These are phyloP conservation scores for Xanthorhoe designata DNA, from an alignment of 2,888 invertebrate genomes.

Conservation along the genomic window DNA sequence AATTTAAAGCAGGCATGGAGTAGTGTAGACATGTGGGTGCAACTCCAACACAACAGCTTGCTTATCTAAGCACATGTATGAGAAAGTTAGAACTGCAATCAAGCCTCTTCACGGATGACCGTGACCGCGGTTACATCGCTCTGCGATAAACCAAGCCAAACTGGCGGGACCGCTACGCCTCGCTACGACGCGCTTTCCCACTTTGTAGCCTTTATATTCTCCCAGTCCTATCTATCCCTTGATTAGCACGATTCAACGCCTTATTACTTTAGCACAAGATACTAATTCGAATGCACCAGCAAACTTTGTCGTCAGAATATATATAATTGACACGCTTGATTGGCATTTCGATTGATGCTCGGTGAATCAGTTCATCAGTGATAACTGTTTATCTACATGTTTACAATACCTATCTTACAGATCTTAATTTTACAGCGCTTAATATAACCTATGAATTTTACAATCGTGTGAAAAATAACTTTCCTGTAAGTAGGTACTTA, in stretches of 20 bases:
- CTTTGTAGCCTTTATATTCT: slow-evolving; percentile 37
- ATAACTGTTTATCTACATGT: slow-evolving; percentile 12
- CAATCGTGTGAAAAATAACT: not conserved
- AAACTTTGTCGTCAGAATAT: slow-evolving; percentile 39
- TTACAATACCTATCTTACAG: not conserved
- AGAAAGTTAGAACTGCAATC: slow-evolving; percentile 56
- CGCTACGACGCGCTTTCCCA: slow-evolving; percentile 46
- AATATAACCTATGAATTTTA: not conserved
- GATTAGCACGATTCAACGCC: slow-evolving; percentile 46
- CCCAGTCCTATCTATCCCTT: slow-evolving; percentile 35
- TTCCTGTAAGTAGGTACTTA: not conserved
- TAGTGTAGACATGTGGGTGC: not conserved
- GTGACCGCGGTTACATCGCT: slow-evolving; percentile 66
- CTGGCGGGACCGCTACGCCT: slow-evolving; percentile 53
- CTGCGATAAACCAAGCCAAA: slow-evolving; percentile 57
- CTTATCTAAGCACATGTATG: not conserved
- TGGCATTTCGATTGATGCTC: slow-evolving; percentile 50
- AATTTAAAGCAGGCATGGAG: not conserved
- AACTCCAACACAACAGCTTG: slow-evolving; percentile 2
- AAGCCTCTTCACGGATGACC: slow-evolving; percentile 69
- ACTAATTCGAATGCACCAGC: slow-evolving; percentile 42
- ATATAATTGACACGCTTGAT: slow-evolving; percentile 54
- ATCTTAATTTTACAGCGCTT: not conserved
- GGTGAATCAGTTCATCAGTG: slow-evolving; percentile 33
- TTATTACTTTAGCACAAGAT: slow-evolving; percentile 44